These are phyloP conservation scores for Hiodon alosoides DNA, from an alignment of 2,113 vertebrate species.

Conservation along the genomic window DNA sequence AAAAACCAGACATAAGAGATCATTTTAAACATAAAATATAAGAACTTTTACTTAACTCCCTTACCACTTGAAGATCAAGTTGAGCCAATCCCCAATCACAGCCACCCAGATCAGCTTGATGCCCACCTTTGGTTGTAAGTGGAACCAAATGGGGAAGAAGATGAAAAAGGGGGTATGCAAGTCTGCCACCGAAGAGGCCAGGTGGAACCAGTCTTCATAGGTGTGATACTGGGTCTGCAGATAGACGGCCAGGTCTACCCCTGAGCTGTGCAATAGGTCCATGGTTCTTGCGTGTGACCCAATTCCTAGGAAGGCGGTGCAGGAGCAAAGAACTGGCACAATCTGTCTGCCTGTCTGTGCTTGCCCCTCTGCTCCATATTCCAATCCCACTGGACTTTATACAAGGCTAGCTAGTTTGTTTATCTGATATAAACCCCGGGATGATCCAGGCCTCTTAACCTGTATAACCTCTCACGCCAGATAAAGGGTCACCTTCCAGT, in stretches of 20 bases:
- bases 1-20: neutral
- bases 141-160: constrained; percentile 92
- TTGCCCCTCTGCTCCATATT: constrained; percentile 20
- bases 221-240: constrained; percentile 72
- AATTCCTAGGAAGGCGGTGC: constrained; percentile 1
- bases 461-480: constrained; percentile 38
- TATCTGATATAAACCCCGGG: constrained; percentile 46
- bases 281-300: constrained; percentile 53
- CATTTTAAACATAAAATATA: neutral
- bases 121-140: constrained; percentile 67
- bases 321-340: constrained; percentile 7
- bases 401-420: constrained; percentile 60
- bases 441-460: constrained; percentile 40
- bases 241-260: constrained; percentile 64
- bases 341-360: constrained; percentile 1
- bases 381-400: constrained; percentile 59
- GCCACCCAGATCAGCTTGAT: constrained; percentile 90
- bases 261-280: constrained; percentile 77
- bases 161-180: constrained; percentile 83
- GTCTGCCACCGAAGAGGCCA: constrained; percentile 80
- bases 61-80: constrained; percentile 94
- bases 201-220: constrained; percentile 74
- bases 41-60: constrained; percentile 30
- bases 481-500: neutral
- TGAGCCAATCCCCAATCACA: constrained; percentile 92